phyloP scores from a whole-genome alignment of 2,797 vertebrate species.

The Falco berigora region DNA sequence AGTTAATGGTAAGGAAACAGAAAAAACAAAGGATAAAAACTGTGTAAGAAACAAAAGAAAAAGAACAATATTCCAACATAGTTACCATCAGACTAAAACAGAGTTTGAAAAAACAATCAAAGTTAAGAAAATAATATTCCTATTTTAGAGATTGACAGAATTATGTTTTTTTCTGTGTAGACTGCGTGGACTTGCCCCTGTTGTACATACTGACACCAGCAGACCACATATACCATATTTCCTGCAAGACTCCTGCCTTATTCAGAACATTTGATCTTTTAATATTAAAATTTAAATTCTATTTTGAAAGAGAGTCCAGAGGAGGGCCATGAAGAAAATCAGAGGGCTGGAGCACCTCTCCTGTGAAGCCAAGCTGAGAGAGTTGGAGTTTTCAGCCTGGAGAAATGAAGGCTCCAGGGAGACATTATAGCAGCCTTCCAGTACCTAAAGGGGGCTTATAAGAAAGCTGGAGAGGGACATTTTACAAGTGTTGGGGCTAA shows the following conservation, averaged over 20 bases:
- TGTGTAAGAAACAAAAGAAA: background rate
- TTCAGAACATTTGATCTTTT: background rate
- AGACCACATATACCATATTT: background rate
- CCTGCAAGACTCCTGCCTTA: background rate
- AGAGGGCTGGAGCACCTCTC: too few species aligned
- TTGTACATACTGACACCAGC: background rate
- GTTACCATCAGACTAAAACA: background rate
- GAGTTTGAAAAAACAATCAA: background rate
- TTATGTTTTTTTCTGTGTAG: background rate
- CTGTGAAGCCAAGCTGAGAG: too few species aligned
- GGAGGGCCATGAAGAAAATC: too few species aligned
- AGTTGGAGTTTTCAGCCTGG: too few species aligned
- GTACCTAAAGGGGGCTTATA: too few species aligned
- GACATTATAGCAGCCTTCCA: too few species aligned
- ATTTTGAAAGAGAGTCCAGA: background rate
- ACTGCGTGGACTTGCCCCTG: background rate
- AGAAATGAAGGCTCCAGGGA: too few species aligned
- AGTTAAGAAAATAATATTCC: background rate
- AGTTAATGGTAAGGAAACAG: background rate
- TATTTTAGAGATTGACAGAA: background rate
- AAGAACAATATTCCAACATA: background rate
- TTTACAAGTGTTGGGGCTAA: too few species aligned
- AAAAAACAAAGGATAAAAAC: background rate
- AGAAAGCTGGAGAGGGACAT: too few species aligned
- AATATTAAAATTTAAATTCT: background rate